Base-by-base conservation (phyloP, 2,113 vertebrate species). In the Psilopsiagon aymara region DNA sequence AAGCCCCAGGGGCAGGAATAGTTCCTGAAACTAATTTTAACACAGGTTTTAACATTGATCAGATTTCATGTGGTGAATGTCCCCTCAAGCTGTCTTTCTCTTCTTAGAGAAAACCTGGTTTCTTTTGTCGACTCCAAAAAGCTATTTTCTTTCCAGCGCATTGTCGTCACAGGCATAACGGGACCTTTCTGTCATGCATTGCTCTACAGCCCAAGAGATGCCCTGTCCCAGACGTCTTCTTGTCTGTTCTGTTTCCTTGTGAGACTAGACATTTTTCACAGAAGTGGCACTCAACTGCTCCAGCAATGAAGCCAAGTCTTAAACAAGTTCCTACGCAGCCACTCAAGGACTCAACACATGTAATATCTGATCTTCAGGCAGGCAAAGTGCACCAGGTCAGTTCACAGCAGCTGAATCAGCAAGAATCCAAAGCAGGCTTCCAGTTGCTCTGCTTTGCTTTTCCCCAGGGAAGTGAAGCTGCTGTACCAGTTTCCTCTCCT, bases 11-110 rank as follows among this genome's bases (percentile, higher is more conserved):
- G 95, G 88, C 57, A 96, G 66, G 77, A 95, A 92, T 55, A 71
- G 69, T 94, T 94, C 70, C 90, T 82, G 92, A 94, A 93, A 94
- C 94, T 97, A 93, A 96, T 96, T 96, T 97, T 95, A 96, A 95
- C 88, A 91, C 91, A 46, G 53, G 77, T 91, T 96, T 96, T 94
- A 94, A 85, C 25, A 3, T 33, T 91, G 95, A 96, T 92, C 95
- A 96, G 91, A 94, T 90, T 96, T 95, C 96, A 96, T 90, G 96
- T 82, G 84, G 94, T 85, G 77, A 91, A 86, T 7, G 31, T 94
- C 83, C 96, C 86, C 85, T 94, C 85, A 94, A 96, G 86, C 88
- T 95, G 78, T 85, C 86, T 96, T 81, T 95, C 91, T 96, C 88
- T 87, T 94, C 94, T 91, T 92, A 76, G 47, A 91, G 91, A 91